Conservation (phyloP, 2,888 invertebrate species). For the Antitype chi region DNA sequence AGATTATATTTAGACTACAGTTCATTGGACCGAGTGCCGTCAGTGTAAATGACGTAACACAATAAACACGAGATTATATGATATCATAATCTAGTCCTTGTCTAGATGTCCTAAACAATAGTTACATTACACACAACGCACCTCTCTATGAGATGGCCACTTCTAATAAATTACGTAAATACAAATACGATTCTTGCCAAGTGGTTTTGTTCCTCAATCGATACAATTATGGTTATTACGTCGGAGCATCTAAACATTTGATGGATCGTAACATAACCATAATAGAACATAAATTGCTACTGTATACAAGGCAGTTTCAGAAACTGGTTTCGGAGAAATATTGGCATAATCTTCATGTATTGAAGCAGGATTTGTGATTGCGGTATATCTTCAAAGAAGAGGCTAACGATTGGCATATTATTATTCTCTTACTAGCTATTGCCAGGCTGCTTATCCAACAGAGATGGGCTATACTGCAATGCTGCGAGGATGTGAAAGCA, state of each 20-base stretch:
- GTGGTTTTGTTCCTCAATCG: conserved; percentile 54
- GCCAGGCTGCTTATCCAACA: neutral
- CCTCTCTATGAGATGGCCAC: conserved; percentile 52
- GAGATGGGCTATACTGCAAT: too few relatives aligned
- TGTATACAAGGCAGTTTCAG: neutral
- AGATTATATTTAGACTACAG: conserved; percentile 56
- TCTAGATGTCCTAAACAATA: conserved; percentile 57
- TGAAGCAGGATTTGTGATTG: neutral
- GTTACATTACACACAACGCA: conserved; percentile 47
- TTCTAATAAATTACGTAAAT: conserved; percentile 50
- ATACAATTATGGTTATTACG: conserved; percentile 60
- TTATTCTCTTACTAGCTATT: neutral
- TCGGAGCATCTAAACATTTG: conserved; percentile 63
- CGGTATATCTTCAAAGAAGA: neutral
- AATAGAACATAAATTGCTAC: conserved; percentile 18
- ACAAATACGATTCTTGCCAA: conserved; percentile 49
- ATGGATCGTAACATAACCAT: conserved; percentile 41
- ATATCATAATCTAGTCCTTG: conserved; percentile 66
- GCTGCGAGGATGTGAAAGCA: fast-evolving
- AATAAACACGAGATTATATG: conserved; percentile 70
- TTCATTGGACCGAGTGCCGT: conserved; percentile 54
- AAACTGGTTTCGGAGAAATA: conserved; percentile 4
- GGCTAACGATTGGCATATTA: neutral
- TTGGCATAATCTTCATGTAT: conserved; percentile 6
- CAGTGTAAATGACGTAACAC: conserved; percentile 70